Evolutionary conservation across 2,888 invertebrate genomes (phyloP), one percentile per base, ranked within the genome.

Genomic region (Eilema caniola): DNA sequence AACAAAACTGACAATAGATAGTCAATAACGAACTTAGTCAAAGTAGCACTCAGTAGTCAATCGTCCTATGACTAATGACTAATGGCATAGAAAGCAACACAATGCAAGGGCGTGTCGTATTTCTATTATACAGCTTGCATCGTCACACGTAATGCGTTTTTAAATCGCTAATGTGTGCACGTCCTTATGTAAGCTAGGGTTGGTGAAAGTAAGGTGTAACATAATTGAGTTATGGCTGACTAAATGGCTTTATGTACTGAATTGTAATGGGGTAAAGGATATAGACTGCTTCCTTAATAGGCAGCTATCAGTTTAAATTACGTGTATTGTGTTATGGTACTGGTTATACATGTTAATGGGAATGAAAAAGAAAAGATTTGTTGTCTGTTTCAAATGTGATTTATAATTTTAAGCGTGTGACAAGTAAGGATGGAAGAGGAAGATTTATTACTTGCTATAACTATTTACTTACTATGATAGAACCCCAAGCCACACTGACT

Each of bases 111-210:
- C 72, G 85, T 73, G 85, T 69, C 80, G 72, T 73, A 76, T 75
- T 77, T 80, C 75, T 80, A 76, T 77, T 83, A 85, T 69, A 74
- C 76, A 41, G 62, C 74, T 83, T 73, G 81, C 81, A 82, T 77
- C 74, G 75, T 71, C 67, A 67, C 68, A 77, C 73, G 61, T 77
- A 77, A 80, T 82, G 81, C 77, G 76, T 83, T 81, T 81, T 83
- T 78, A 78, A 81, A 79, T 81, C 77, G 78, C 59, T 68, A 71
- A 62, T 77, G 70, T 75, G 79, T 62, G 65, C 73, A 72, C 74
- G 69, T 74, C 84, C 74, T 86, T 83, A 84, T 72, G 71, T 76
- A 80, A 83, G 61, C 14, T 71, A 86, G 86, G 86, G 86, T 74
- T 86, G 84, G 74, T 63, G 81, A 80, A 74, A 82, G 81, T 74